Conservation (phyloP, 2,888 invertebrate species). For the Phortica okadai region DNA sequence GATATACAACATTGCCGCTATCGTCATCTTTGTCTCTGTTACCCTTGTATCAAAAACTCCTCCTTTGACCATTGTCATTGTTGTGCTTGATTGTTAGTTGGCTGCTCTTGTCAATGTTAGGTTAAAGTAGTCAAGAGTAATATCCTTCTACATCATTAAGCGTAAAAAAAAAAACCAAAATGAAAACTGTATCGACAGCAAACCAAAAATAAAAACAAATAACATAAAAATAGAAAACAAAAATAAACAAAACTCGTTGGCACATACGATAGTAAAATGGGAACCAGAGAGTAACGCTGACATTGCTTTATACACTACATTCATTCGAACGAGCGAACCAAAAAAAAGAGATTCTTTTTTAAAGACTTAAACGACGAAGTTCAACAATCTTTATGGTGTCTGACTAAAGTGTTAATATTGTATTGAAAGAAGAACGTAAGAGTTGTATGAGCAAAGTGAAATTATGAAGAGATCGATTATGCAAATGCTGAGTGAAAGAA, state of each 20-base stretch:
- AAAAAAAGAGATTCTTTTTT: too few relatives aligned
- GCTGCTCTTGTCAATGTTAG: not conserved
- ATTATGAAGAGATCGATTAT: too few relatives aligned
- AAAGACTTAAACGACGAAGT: too few relatives aligned
- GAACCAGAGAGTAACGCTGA: too few relatives aligned
- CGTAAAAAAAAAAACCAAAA: not conserved
- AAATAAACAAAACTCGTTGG: not conserved
- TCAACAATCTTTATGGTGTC: too few relatives aligned
- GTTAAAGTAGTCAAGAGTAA: conserved; percentile 9
- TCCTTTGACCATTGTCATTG: not conserved
- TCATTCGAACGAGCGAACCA: too few relatives aligned
- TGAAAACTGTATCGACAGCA: not conserved
- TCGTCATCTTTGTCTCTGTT: not conserved
- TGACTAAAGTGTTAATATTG: too few relatives aligned
- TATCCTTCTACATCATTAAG: conserved; percentile 19
- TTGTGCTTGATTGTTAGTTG: not conserved
- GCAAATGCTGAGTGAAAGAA: too few relatives aligned
- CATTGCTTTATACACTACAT: too few relatives aligned
- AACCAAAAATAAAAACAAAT: not conserved
- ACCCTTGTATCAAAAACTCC: not conserved
- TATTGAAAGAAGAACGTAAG: too few relatives aligned
- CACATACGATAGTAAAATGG: not conserved
- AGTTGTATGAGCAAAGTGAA: too few relatives aligned
- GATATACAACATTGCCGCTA: not conserved
- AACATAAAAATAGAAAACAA: not conserved